Evolutionary conservation across 2,888 invertebrate species (phyloP), one percentile per base, ranked within the genome.

Genomic region (Stenodera caucasica): DNA sequence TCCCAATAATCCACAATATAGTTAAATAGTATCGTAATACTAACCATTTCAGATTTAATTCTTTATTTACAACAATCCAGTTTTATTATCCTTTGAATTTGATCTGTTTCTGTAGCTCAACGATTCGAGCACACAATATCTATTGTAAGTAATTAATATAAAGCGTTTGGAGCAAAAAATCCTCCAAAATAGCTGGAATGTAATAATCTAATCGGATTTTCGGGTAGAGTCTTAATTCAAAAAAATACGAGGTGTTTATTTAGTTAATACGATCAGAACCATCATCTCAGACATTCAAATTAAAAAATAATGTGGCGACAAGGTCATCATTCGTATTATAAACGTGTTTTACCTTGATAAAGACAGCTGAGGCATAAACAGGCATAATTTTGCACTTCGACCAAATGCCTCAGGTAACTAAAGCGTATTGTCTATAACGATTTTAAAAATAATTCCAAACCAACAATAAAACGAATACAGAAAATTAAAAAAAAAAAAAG

Each of bases 141-240:
- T n/a, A n/a, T n/a, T n/a, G n/a, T n/a, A n/a, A n/a, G n/a, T n/a
- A n/a, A n/a, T n/a, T n/a, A n/a, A n/a, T n/a, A n/a, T n/a, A n/a
- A n/a, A n/a, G n/a, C n/a, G n/a, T n/a, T n/a, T n/a, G n/a, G n/a
- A 67, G 66, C 62, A 64, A 65, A 53, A 66, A 64, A 60, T 55
- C 59, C 49, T 26, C 26, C 26, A 26, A 26, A 57, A n/a, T n/a
- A n/a, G n/a, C n/a, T n/a, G n/a, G 35, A 55, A 55, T 40, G 56
- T 60, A 56, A 60, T n/a, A 60, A 56, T 18, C 60, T 53, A 56
- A 55, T 60, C 60, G 15, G 50, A 40, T 56, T 60, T 49, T 23
- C 21, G 21, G 15, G 18, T 45, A 45, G 11, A 49, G 45, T 40
- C 12, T n/a, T 1, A n/a, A 32, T n/a, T 30, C 9, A 50, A 57